Conservation (phyloP, 2,888 invertebrate genomes). For the Cosmia pyralina region DNA sequence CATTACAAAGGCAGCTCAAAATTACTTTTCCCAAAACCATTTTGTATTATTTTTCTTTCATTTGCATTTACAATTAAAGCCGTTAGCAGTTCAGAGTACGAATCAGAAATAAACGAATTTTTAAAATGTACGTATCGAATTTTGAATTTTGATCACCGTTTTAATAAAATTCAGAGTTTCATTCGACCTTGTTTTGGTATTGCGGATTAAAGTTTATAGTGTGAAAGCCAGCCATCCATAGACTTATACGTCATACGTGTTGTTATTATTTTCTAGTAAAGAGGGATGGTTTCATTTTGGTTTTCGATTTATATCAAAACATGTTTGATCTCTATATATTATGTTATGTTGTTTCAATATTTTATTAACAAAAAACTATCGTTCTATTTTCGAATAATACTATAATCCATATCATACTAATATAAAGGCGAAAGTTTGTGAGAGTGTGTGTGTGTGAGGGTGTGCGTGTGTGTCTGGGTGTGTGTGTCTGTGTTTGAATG, state of each 20-base stretch:
- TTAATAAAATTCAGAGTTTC: constrained; percentile 16
- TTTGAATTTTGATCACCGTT: constrained; percentile 39
- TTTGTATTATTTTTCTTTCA: constrained; percentile 41
- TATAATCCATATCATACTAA: no score
- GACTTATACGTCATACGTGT: neutral
- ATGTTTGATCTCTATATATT: neutral
- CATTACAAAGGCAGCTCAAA: constrained; percentile 6
- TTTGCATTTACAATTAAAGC: constrained; percentile 35
- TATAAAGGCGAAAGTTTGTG: no score
- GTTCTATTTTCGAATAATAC: no score
- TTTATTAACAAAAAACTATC: neutral
- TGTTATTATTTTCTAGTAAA: neutral
- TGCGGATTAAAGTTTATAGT: neutral
- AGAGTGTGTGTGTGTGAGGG: no score
- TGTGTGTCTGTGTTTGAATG: no score
- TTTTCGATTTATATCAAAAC: neutral
- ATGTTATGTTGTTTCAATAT: no score
- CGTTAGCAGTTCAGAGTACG: constrained; percentile 13
- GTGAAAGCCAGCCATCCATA: neutral
- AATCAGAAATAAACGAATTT: constrained; percentile 28
- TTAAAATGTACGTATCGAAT: constrained; percentile 17
- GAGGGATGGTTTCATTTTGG: no score
- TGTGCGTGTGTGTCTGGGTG: no score
- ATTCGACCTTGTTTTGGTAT: constrained; percentile 1
- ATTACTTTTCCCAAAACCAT: constrained; percentile 34